phyloP scores from a whole-genome alignment of 1,140 invertebrate genomes.

The Drosophila nasuta region DNA sequence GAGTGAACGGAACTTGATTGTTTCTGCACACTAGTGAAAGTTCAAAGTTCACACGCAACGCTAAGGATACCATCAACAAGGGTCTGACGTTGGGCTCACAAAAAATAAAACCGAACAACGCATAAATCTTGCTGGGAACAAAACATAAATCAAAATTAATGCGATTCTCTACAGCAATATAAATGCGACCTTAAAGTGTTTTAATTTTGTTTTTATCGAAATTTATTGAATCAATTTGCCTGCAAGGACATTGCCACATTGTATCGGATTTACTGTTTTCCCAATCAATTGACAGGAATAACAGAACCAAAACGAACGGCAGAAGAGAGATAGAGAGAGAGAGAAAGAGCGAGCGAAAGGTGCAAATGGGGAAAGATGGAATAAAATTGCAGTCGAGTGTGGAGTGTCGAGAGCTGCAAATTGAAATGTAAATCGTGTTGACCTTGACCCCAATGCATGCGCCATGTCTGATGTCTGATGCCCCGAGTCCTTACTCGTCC shows the following conservation, averaged over 20 bases:
- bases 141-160: constrained; percentile 40
- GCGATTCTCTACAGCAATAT: neutral
- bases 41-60: constrained; percentile 46
- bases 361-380: neutral
- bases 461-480: constrained; percentile 23
- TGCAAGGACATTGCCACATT: constrained; percentile 26
- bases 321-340: neutral
- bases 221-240: constrained; percentile 30
- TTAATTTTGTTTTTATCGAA: neutral
- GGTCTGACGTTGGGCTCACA: neutral
- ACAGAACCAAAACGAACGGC: constrained; percentile 25
- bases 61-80: neutral
- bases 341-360: neutral
- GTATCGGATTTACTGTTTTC: constrained; percentile 17
- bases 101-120: neutral
- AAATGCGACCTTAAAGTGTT: constrained; percentile 8
- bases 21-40: constrained; percentile 20
- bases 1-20: constrained; percentile 33
- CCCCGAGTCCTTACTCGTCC: constrained; percentile 22
- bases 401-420: constrained; percentile 23
- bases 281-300: constrained; percentile 41
- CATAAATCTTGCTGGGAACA: constrained; percentile 23
- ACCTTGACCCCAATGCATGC: constrained; percentile 48
- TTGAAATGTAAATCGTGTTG: constrained; percentile 47
- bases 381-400: constrained; percentile 10